phyloP scores from a whole-genome alignment of 2,113 vertebrate species.

The Choloepus hoffmanni region DNA sequence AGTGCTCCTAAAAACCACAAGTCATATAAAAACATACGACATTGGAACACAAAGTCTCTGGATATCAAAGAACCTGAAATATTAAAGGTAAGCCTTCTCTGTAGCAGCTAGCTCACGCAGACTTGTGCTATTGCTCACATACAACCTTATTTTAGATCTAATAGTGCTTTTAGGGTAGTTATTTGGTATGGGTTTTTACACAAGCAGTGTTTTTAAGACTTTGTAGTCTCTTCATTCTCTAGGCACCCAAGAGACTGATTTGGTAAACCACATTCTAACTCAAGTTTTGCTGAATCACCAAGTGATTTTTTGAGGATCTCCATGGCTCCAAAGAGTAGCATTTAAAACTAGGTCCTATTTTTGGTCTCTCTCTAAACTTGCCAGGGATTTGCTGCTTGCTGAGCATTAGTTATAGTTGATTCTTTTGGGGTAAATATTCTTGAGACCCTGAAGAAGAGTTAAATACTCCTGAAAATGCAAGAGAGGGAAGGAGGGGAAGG shows the following conservation, averaged over 20 bases:
- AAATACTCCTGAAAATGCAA: neutral
- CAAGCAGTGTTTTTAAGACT: neutral
- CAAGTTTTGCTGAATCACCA: neutral
- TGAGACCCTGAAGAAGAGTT: neutral
- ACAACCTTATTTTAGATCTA: neutral
- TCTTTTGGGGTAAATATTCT: neutral
- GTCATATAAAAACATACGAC: conserved; percentile 78
- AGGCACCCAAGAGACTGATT: neutral
- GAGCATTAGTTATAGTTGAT: neutral
- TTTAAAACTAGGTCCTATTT: neutral
- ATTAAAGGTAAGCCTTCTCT: conserved; percentile 88
- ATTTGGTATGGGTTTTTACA: neutral
- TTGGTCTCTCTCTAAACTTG: neutral
- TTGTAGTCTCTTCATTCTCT: neutral
- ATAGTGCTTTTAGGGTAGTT: neutral
- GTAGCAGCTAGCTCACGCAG: neutral
- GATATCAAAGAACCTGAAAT: conserved; percentile 96
- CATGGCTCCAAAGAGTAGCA: neutral
- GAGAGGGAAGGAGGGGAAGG: neutral
- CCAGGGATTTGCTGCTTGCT: conserved; percentile 21
- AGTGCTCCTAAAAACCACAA: conserved; percentile 83
- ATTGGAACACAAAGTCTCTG: conserved; percentile 88
- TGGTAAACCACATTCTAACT: neutral
- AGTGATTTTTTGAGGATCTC: neutral
- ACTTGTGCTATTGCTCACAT: fast-evolving